phyloP scores from a whole-genome alignment of 2,888 invertebrate species.

The Mythimna ferrago region DNA sequence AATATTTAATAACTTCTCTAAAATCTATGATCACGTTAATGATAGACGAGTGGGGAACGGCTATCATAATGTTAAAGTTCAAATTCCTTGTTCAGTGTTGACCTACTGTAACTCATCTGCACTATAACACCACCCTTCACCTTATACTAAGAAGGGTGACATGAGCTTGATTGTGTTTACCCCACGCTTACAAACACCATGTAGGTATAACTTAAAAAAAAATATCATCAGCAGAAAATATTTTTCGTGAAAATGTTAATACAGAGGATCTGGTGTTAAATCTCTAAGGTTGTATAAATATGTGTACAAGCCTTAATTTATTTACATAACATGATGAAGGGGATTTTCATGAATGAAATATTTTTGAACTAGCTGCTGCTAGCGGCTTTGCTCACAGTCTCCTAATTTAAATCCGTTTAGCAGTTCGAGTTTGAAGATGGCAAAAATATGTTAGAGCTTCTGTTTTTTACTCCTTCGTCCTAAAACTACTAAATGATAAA shows the following conservation, averaged over 20 bases:
- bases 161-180: constrained; percentile 63
- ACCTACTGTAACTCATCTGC: constrained; percentile 25
- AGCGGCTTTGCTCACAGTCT: too few species aligned
- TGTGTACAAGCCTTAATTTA: constrained; percentile 27
- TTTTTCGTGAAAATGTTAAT: constrained; percentile 29
- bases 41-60: too few species aligned
- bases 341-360: neutral
- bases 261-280: constrained; percentile 6
- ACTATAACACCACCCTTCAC: constrained; percentile 48
- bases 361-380: neutral
- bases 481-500: too few species aligned
- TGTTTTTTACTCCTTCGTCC: too few species aligned
- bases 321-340: constrained; percentile 7
- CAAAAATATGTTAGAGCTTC: too few species aligned
- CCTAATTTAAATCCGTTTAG: too few species aligned
- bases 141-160: constrained; percentile 60
- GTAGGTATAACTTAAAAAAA: constrained; percentile 53
- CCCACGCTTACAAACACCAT: constrained; percentile 38
- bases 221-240: constrained; percentile 33
- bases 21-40: too few species aligned
- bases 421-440: too few species aligned
- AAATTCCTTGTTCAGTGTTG: neutral
- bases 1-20: too few species aligned
- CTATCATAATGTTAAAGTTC: too few species aligned
- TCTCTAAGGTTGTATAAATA: constrained; percentile 10